Conservation (phyloP, 2,113 vertebrate genomes). For the Odocoileus hemionus region DNA sequence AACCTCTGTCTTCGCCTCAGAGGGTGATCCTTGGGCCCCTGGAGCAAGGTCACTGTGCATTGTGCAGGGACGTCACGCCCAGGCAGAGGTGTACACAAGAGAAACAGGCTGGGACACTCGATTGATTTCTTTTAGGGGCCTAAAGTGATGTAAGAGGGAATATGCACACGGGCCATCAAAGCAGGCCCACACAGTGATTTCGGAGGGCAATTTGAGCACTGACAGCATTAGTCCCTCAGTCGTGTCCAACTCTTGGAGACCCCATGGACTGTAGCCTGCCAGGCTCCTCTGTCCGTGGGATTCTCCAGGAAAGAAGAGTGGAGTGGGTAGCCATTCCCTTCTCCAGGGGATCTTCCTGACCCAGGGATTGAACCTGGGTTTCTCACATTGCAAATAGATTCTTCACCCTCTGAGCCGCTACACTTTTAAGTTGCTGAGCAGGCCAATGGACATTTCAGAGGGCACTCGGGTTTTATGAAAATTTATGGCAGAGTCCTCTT, state of each 20-base stretch:
- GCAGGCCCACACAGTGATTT: neutral
- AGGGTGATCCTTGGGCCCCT: fast-evolving
- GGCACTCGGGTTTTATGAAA: neutral
- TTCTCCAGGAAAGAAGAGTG: neutral
- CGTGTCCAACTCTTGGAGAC: neutral
- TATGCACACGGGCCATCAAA: neutral
- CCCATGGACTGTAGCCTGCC: neutral
- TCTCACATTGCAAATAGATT: neutral
- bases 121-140: neutral
- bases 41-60: neutral
- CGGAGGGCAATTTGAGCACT: neutral
- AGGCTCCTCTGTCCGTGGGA: neutral
- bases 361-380: neutral
- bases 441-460: neutral
- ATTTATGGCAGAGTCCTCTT: neutral
- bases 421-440: neutral
- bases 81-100: fast-evolving
- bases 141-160: neutral
- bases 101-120: neutral
- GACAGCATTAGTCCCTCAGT: neutral
- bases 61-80: neutral
- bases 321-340: neutral
- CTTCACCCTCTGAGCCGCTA: neutral
- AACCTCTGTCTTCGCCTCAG: neutral
- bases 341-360: neutral